Evolutionary conservation across 2,888 invertebrate genomes (phyloP), one percentile per base, ranked within the genome.

Genomic region (Lithodes maja): DNA sequence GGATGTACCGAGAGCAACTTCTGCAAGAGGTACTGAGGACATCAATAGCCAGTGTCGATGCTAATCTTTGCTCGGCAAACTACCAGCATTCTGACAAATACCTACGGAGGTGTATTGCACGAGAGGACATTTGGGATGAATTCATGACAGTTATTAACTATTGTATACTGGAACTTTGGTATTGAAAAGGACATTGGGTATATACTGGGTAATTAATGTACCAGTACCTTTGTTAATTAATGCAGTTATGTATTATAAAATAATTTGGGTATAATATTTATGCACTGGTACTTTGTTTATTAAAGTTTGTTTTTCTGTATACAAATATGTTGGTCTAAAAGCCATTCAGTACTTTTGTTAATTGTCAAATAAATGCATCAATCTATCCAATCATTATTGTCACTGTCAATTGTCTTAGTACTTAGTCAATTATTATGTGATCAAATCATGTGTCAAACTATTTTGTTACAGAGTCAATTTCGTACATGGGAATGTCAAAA

Each of bases 301-400:
- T 61, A 12, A 7, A 5, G 7, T 61, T 61, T 61, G 61, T 7
- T 61, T 61, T 61, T 12, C 61, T 53, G 53, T 17, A 80, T 15
- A 12, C 53, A 54, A 52, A 52, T 80, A 80, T 52, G 17, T 80
- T 50, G 2, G 15, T 15, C 12, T 50, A 1, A 7, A 80, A 9
- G 0, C 12, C 9, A 50, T 53, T n/a, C 33, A 33, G 33, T n/a
- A 12, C 54, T 53, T 80, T 52, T 80, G 80, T 2, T 53, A 80
- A n/a, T 15, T 80, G 80, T 80, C 80, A 80, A 54, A 52, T 80
- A 80, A 53, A 80, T 80, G 52, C 53, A n/a, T 80, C 2, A 80
- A 80, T 52, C 54, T 54, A 54, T 50, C 52, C n/a, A 80, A 15
- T 54, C 12, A 53, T 54, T n/a, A n/a, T 52, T 80, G 2, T 9